Conservation (phyloP, 2,113 vertebrate genomes). For the Callospermophilus lateralis region DNA sequence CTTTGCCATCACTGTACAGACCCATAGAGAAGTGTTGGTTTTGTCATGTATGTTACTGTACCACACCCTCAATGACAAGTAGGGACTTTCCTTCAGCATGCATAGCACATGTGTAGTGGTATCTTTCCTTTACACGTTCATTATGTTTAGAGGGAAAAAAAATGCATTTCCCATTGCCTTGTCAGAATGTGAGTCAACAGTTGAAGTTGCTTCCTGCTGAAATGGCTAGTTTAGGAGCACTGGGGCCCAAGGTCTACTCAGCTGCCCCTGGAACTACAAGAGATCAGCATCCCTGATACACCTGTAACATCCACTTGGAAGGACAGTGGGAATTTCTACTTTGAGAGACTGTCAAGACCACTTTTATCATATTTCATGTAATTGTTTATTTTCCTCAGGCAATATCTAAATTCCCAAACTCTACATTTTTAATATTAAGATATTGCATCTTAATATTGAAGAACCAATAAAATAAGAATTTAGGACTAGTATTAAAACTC, state of each 20-base stretch:
- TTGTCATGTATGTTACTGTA: not conserved
- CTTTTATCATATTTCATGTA: not conserved
- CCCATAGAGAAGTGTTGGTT: not conserved
- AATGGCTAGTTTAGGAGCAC: not conserved
- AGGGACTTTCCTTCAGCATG: constrained; percentile 59
- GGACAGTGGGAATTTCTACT: not conserved
- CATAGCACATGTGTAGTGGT: not conserved
- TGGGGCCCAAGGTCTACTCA: not conserved
- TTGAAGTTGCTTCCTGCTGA: not conserved
- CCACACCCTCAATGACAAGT: not conserved
- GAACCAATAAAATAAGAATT: no score
- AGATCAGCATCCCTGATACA: not conserved
- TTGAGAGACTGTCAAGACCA: not conserved
- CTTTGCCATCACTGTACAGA: not conserved
- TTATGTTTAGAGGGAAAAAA: constrained; percentile 62
- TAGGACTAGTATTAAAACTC: no score
- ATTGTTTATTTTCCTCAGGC: not conserved
- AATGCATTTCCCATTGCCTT: constrained; percentile 65
- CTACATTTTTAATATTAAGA: not conserved
- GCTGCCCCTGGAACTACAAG: not conserved
- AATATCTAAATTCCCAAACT: constrained; percentile 6
- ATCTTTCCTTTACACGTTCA: constrained; percentile 43
- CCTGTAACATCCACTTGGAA: not conserved
- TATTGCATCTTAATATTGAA: no score
- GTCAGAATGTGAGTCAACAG: not conserved